A percentile compares a stretch with the other conserved stretches of the same genome.
Evolutionary conservation across 2,797 vertebrate genomes (phyloP).

Genomic region (Pipistrellus nathusii): DNA sequence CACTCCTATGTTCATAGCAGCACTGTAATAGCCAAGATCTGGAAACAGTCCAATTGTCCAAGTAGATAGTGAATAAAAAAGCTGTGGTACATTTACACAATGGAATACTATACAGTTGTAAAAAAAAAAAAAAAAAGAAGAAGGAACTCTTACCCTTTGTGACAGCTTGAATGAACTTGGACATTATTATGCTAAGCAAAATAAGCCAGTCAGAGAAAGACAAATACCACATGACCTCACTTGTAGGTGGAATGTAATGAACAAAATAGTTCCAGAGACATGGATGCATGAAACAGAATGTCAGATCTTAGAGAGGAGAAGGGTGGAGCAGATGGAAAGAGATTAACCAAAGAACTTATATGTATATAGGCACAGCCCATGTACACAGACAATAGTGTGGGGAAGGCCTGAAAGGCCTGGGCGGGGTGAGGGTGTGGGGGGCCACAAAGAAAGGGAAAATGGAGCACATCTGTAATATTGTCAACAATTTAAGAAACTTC

Average conservation of each 20-base stretch:
- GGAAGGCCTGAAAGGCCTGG: background rate
- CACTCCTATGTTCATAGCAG: background rate
- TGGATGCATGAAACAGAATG: background rate
- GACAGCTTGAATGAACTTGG: background rate
- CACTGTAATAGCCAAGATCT: background rate
- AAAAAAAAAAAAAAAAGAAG: too few relatives aligned
- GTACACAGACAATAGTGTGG: background rate
- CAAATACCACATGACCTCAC: background rate
- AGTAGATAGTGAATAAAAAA: background rate
- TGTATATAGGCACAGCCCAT: background rate
- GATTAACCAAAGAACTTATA: background rate
- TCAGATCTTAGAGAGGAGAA: background rate
- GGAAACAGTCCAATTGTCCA: background rate
- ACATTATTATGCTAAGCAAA: background rate
- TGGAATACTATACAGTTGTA: background rate
- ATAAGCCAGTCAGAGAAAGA: background rate
- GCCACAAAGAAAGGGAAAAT: background rate
- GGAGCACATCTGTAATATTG: background rate
- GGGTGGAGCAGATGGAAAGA: background rate
- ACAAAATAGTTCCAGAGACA: background rate
- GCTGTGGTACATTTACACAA: background rate
- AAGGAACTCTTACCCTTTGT: background rate
- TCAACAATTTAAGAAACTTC: background rate
- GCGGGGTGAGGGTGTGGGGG: fast-evolving
- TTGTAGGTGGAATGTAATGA: background rate